Evolutionary conservation across 1,140 invertebrate species (phyloP), one percentile per base, ranked within the genome.

Genomic region (Lerema accius): DNA sequence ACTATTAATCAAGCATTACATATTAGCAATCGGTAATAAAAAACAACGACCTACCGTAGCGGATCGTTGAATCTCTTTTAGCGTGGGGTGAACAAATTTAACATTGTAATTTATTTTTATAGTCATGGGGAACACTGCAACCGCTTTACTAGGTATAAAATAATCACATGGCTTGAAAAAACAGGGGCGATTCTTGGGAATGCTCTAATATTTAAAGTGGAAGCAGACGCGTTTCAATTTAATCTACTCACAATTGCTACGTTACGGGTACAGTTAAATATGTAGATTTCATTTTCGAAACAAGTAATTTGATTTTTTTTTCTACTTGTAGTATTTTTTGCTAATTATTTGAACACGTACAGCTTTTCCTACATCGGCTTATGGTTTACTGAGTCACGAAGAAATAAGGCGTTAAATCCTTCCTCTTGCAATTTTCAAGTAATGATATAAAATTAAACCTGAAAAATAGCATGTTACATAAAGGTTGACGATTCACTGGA

Each of bases 61-160:
- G 74, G 79, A 86, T 86, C 70, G 71, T 51, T 60, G 65, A 69
- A 73, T 78, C 79, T 80, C 75, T 70, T 51, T 65, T 67, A 70
- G 71, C 74, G 68, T 75, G 73, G 80, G 80, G 80, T 79, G 82
- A 75, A 76, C 71, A 81, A 78, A 84, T 86, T 86, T 86, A 81
- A 86, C 82, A 86, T 80, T 74, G 79, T 82, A 86, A 81, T 86
- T 84, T 84, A 83, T 86, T 86, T 82, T 84, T 84, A 86, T 86
- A 72, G 70, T 67, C 59, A 67, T 67, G 61, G 74, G 73, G 75
- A 67, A 76, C 73, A 67, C 61, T 37, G 55, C 65, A 50, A 49
- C 58, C 68, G 66, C 65, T 49, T 70, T 69, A 63, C 69, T 65
- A 64, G 83, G 73, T 81, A 75, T 82, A 76, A 72, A 78, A 81